Evolutionary conservation across 2,113 vertebrate species (phyloP).

Genomic region (Thalassoma bifasciatum): DNA sequence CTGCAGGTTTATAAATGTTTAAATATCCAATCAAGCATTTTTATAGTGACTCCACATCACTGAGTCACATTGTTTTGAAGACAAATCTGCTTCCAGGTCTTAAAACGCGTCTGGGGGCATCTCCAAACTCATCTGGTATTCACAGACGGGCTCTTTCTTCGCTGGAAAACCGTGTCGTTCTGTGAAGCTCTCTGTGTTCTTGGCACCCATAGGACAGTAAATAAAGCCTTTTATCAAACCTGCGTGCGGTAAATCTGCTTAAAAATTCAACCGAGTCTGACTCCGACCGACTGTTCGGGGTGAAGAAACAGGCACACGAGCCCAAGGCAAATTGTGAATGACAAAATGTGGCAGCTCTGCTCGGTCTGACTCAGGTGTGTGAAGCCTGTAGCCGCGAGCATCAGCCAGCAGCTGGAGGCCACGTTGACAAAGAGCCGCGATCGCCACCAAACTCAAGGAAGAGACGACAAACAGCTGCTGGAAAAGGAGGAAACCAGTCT

Average conservation of each 20-base stretch:
- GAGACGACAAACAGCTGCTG: slow-evolving; percentile 49
- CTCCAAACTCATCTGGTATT: background rate
- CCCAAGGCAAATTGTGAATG: slow-evolving; percentile 11
- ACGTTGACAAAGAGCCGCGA: slow-evolving; percentile 44
- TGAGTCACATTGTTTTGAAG: background rate
- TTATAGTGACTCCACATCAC: background rate
- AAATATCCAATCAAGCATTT: background rate
- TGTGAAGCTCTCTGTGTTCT: slow-evolving; percentile 16
- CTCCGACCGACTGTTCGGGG: background rate
- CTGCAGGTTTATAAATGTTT: background rate
- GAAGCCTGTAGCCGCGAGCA: slow-evolving; percentile 29
- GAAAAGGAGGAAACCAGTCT: slow-evolving; percentile 34
- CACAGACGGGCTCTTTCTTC: background rate
- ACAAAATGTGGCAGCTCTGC: slow-evolving; percentile 17
- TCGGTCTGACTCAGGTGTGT: slow-evolving; percentile 49
- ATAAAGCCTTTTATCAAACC: slow-evolving; percentile 13
- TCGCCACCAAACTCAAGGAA: slow-evolving; percentile 49
- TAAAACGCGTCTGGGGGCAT: background rate
- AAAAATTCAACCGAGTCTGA: background rate
- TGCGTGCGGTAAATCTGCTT: background rate
- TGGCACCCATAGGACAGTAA: slow-evolving; percentile 23
- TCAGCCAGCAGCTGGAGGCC: slow-evolving; percentile 57
- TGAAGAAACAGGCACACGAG: slow-evolving; percentile 1
- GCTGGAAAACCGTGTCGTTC: background rate
- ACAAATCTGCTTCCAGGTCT: background rate